Conservation (phyloP, 2,888 invertebrate species). For the Sclerodermus sp. region DNA sequence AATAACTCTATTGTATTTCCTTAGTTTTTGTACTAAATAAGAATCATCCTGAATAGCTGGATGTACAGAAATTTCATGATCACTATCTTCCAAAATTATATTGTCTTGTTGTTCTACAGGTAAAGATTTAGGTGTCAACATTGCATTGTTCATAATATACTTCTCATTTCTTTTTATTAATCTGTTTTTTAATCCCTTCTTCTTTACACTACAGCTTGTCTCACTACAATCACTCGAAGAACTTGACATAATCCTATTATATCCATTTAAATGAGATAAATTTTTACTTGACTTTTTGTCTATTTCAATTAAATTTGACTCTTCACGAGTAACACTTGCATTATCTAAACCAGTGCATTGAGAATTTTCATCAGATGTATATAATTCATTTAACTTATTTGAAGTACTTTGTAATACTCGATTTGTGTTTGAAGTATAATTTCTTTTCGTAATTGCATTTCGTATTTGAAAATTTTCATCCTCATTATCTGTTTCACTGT, state of each 20-base stretch:
- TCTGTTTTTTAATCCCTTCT: slow-evolving; percentile 26
- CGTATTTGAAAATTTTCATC: not conserved
- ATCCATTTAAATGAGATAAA: not conserved
- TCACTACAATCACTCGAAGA: not conserved
- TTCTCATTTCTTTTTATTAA: slow-evolving; percentile 29
- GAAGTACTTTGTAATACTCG: no score
- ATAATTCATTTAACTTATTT: slow-evolving; percentile 8
- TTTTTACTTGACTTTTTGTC: slow-evolving; percentile 2
- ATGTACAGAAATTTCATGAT: slow-evolving; percentile 14
- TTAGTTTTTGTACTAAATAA: not conserved
- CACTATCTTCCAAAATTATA: slow-evolving; percentile 18
- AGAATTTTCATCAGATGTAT: slow-evolving; percentile 33
- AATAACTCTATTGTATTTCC: slow-evolving; percentile 8
- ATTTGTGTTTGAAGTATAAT: no score
- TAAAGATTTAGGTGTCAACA: slow-evolving; percentile 27
- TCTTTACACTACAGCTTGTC: not conserved
- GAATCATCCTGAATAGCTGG: slow-evolving; percentile 2
- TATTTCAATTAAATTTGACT: slow-evolving; percentile 13
- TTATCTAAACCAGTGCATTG: slow-evolving; percentile 6
- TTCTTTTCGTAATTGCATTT: no score
- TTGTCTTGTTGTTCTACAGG: slow-evolving; percentile 13
- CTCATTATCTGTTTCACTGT: slow-evolving; percentile 12
- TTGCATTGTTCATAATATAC: slow-evolving; percentile 23
- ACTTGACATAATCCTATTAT: not conserved
- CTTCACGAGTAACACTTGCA: slow-evolving; percentile 1